Evolutionary conservation across 2,888 invertebrate species (phyloP).

Genomic region (Neoscelio sp.): DNA sequence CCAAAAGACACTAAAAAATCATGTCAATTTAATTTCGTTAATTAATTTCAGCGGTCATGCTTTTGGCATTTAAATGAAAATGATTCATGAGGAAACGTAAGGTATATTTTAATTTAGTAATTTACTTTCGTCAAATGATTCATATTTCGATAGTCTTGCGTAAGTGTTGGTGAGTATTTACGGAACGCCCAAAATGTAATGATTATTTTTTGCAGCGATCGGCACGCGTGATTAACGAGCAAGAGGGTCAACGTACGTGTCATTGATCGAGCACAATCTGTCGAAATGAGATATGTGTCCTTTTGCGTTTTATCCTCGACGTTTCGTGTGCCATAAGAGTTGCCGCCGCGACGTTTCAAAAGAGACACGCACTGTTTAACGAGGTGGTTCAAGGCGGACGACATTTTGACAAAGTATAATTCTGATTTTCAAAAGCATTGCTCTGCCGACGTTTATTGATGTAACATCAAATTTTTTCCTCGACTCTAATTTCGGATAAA

Average conservation of each 20-base stretch:
- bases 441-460: constrained; percentile 24
- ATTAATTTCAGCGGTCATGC: constrained; percentile 23
- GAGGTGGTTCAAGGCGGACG: constrained; percentile 43
- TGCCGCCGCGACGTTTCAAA: constrained; percentile 21
- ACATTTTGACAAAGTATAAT: constrained; percentile 49
- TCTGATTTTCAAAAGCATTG: constrained; percentile 21
- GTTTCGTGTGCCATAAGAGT: constrained; percentile 33
- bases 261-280: constrained; percentile 66
- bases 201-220: constrained; percentile 55
- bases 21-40: constrained; percentile 13
- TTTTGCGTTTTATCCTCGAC: constrained; percentile 42
- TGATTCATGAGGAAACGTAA: constrained; percentile 12
- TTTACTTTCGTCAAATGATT: constrained; percentile 35
- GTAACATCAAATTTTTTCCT: constrained; percentile 19
- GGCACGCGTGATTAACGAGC: constrained; percentile 62
- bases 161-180: constrained; percentile 32
- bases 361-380: constrained; percentile 44
- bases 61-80: too few relatives aligned
- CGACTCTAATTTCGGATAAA: neutral
- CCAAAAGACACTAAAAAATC: constrained; percentile 1
- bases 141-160: constrained; percentile 28
- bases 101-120: constrained; percentile 29
- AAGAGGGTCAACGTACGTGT: constrained; percentile 60
- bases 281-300: constrained; percentile 63
- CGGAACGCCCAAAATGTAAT: constrained; percentile 48